A percentile compares a stretch with the other conserved stretches of the same genome.
phyloP scores from a whole-genome alignment of 2,113 vertebrate genomes.

The Ardeotis arabs region DNA sequence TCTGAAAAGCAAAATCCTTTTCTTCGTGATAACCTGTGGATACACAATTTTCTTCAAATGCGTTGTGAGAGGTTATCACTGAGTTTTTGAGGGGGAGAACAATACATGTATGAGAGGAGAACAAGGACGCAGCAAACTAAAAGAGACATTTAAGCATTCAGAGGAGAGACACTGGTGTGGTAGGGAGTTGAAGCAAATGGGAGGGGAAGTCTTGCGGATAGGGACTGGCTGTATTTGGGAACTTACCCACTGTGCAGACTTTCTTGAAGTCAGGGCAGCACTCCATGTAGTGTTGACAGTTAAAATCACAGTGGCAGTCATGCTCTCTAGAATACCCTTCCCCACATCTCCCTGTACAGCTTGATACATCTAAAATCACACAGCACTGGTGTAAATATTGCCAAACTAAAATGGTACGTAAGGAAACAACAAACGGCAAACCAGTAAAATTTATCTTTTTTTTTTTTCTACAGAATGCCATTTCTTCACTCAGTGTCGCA shows the following conservation, averaged over 20 bases:
- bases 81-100: neutral
- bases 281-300: slow-evolving; percentile 86
- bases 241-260: slow-evolving; percentile 86
- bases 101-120: neutral
- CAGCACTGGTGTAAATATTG: slow-evolving; percentile 66
- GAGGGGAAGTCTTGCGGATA: neutral
- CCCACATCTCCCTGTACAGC: slow-evolving; percentile 91
- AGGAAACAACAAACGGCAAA: neutral
- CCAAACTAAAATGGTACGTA: neutral
- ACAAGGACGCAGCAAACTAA: neutral
- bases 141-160: neutral
- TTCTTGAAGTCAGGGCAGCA: slow-evolving; percentile 90
- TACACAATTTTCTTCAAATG: neutral
- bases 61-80: neutral
- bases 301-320: slow-evolving; percentile 92
- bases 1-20: neutral
- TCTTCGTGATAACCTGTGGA: neutral
- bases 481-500: neutral
- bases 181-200: neutral
- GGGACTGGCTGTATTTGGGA: neutral
- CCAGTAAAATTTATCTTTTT: neutral
- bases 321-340: slow-evolving; percentile 84
- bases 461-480: neutral
- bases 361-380: slow-evolving; percentile 81
- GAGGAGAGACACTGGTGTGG: neutral